Evolutionary conservation across 2,888 invertebrate genomes (phyloP).

Genomic region (Nematopogon swammerdamellus): DNA sequence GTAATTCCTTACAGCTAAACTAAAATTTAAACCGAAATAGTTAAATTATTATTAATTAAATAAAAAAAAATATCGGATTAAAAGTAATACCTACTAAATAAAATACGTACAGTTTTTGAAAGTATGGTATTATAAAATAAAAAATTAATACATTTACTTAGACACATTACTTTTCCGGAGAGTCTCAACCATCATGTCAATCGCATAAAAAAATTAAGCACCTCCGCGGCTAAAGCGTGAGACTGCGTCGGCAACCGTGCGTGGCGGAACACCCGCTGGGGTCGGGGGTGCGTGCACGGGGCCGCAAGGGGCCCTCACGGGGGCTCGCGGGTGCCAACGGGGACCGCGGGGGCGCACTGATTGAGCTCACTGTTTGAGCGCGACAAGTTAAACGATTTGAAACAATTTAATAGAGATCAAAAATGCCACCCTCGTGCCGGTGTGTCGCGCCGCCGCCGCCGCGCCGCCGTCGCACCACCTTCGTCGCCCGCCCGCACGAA

Average conservation of each 20-base stretch:
- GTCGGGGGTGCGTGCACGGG: not conserved
- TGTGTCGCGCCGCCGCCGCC: no score
- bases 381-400: slow-evolving; percentile 59
- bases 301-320: not conserved
- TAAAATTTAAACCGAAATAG: no score
- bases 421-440: slow-evolving; percentile 42
- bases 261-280: not conserved
- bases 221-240: not conserved
- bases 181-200: not conserved
- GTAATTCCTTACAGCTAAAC: no score
- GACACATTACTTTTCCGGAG: no score
- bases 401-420: slow-evolving; percentile 59
- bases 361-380: slow-evolving; percentile 30
- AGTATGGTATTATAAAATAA: no score
- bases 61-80: no score
- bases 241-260: not conserved
- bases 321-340: not conserved
- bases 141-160: no score
- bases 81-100: no score
- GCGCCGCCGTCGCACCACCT: slow-evolving; percentile 17
- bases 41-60: no score
- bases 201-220: not conserved
- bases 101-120: no score
- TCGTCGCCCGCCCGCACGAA: slow-evolving; percentile 48
- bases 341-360: slow-evolving; percentile 23